phyloP scores from a whole-genome alignment of 1,140 invertebrate genomes.

The Drosophila pachea region DNA sequence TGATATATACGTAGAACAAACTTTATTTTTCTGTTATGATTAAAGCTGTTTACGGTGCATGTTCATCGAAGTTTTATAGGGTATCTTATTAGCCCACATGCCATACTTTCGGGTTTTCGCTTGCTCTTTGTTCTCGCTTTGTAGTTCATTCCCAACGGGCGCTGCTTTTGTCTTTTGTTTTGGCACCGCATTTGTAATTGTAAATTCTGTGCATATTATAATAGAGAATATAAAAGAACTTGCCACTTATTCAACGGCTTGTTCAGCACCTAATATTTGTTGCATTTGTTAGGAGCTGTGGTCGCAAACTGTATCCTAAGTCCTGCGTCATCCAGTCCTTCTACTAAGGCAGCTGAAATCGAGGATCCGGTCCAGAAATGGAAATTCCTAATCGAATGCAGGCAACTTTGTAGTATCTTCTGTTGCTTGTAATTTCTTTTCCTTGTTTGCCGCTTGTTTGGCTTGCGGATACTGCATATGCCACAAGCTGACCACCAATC shows the following conservation, averaged over 20 bases:
- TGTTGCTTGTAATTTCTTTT: slow-evolving; percentile 60
- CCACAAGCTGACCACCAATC: neutral
- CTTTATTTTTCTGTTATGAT: neutral
- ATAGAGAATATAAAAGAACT: slow-evolving; percentile 6
- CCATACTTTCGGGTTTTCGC: slow-evolving; percentile 18
- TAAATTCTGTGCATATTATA: slow-evolving; percentile 30
- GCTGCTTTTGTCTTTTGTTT: slow-evolving; percentile 39
- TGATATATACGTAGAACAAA: no score
- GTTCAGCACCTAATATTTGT: slow-evolving; percentile 60
- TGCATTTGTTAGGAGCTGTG: slow-evolving; percentile 13
- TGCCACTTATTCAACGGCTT: slow-evolving; percentile 33
- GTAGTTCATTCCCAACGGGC: slow-evolving; percentile 23
- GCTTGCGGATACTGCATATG: slow-evolving; percentile 52
- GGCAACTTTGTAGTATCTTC: slow-evolving; percentile 62
- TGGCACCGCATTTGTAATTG: slow-evolving; percentile 66
- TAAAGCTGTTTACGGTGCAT: neutral
- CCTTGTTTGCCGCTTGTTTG: slow-evolving; percentile 62
- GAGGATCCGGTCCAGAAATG: slow-evolving; percentile 29
- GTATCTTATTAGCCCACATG: neutral
- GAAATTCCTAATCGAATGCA: slow-evolving; percentile 39
- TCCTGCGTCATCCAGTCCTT: neutral
- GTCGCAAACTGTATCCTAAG: slow-evolving; percentile 41
- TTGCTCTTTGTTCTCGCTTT: slow-evolving; percentile 7
- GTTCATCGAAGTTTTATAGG: neutral
- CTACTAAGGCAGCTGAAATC: neutral